These are phyloP conservation scores for Panagrolaimus sp. DNA, from an alignment of 1,140 invertebrate species.

Conservation along the genomic window DNA sequence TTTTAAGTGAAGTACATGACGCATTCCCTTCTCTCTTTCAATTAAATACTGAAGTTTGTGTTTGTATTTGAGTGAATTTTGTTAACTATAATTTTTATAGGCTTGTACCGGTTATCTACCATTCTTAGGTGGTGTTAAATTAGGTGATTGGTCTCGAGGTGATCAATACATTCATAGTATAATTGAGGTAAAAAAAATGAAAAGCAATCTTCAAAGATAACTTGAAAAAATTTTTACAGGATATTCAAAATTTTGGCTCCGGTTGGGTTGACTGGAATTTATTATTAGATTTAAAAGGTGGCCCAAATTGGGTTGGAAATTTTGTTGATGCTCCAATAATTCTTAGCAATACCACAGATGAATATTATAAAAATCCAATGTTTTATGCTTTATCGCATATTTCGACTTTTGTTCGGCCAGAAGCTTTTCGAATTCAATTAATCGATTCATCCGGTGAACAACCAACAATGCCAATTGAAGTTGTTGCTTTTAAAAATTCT, in stretches of 20 bases:
- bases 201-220: too few relatives aligned
- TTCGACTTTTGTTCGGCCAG: conserved; percentile 35
- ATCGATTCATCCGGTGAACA: conserved; percentile 12
- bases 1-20: conserved; percentile 65
- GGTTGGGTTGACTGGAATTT: conserved; percentile 78
- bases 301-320: conserved; percentile 70
- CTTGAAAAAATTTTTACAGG: background rate
- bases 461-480: conserved; percentile 20
- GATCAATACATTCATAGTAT: conserved; percentile 9
- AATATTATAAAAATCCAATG: conserved; percentile 83
- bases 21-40: conserved; percentile 66
- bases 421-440: conserved; percentile 32
- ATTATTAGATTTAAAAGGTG: conserved; percentile 71
- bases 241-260: conserved; percentile 62
- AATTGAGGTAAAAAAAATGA: conserved; percentile 10
- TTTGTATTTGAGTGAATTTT: conserved; percentile 60
- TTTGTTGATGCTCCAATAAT: conserved; percentile 74
- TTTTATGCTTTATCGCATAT: conserved; percentile 76
- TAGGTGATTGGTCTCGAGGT: conserved; percentile 11
- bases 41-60: conserved; percentile 71
- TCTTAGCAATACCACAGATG: conserved; percentile 65
- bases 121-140: background rate
- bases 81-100: background rate
- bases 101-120: conserved; percentile 11
- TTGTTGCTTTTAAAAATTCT: conserved; percentile 25